Evolutionary conservation across 2,113 vertebrate species (phyloP), one percentile per base, ranked within the genome.

Genomic region (Varanus komodoensis): DNA sequence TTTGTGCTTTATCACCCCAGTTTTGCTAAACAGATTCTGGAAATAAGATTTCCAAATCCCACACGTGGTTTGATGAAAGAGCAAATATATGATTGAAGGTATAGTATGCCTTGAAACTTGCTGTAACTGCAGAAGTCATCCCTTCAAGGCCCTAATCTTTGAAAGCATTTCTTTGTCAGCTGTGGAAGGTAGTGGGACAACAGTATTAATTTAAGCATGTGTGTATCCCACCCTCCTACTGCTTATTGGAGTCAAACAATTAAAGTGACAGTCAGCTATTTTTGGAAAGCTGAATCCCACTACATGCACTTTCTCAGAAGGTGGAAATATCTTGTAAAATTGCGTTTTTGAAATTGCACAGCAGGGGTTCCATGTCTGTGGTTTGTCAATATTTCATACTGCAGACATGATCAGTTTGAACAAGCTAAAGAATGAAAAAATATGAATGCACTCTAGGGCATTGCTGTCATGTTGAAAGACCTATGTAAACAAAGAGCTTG

Each of bases 21-120:
- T 52, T 85, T 88, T 73, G 74, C 67, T 91, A 74, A 85, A 88
- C 50, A 74, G 74, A 29, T 80, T 75, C 67, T 84, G 87, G 80
- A 88, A 91, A 88, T 88, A 91, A 80, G 73, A 85, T 85, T 88
- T 91, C 74, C 82, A 71, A 88, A 91, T 79, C 74, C 74, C 52
- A 23, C 82, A 88, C 85, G 34, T 50, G 75, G 90, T 57, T 73
- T 88, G 83, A 84, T 85, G 71, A 64, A 64, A 84, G 75, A 87
- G 67, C 19, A 71, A 85, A 74, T 61, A 73, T 50, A 79, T 73
- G 38, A 88, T 57, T 84, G 50, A 80, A 82, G 57, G 83, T 67
- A 64, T 19, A 4, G 68, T 14, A 86, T 88, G 61, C 27, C 79
- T 87, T 80, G 38, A 81, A 81, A 79, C 1, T 67, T 57, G 34